Base-by-base conservation (phyloP, 2,888 invertebrate species). In the Polydrusus tereticollis region DNA sequence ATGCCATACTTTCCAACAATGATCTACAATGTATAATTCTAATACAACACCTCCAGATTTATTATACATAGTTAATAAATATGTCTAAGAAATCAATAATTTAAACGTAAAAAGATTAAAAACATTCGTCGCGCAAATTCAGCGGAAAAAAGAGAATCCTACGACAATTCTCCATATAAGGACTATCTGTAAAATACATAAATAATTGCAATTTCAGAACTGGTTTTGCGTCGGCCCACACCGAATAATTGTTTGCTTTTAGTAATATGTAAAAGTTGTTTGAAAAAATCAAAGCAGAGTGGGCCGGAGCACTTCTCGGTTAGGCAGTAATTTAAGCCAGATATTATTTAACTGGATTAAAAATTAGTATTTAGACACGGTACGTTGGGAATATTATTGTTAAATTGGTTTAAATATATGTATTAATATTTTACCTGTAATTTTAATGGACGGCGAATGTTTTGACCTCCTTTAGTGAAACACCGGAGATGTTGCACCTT, bases 131-230 rank as follows among this genome's bases (percentile, higher is more conserved):
- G 74, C 70, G 75, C 75, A 75, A 74, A 74, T 73, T 73, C 64
- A 75, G 70, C 43, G 55, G 69, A 76, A 78, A 78, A 77, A 80
- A 77, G 77, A 75, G 67, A 78, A 76, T 75, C 83, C 82, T 81
- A 82, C 82, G 80, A 74, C 75, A 65, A 69, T 77, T 77, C 64
- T 76, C 79, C 82, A 77, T 80, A 81, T 82, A 81, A 73, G 81
- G 83, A 75, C 78, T 82, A 82, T 82, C 82, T 82, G 79, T 81
- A 78, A 80, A 73, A 77, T 76, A 80, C 78, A 78, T 82, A 80
- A 82, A 82, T 81, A 82, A 82, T 83, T 82, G 82, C 82, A 81
- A 81, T 82, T 83, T 82, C 78, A 79, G 81, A 81, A 83, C 83
- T 81, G 83, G 83, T 83, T 83, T 79, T 75, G 77, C 81, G 36